Conservation (phyloP, 2,797 vertebrate species). For the Gadopsis marmoratus region DNA sequence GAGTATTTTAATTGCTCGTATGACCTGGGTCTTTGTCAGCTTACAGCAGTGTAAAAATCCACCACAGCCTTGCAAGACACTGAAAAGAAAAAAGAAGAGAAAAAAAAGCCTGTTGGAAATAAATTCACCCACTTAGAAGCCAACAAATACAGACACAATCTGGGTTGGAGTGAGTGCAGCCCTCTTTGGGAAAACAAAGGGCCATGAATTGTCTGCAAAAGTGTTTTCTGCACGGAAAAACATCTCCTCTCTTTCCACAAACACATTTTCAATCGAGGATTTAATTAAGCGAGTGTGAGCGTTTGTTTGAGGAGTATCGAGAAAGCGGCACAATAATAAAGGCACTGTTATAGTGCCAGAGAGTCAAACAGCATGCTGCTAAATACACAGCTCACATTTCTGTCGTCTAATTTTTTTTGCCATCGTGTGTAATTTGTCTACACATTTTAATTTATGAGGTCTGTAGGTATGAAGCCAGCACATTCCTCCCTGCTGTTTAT, state of each 20-base stretch:
- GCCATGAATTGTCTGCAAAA: constrained; percentile 65
- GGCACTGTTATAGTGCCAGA: constrained; percentile 53
- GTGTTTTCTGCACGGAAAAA: constrained; percentile 59
- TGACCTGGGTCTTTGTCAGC: constrained; percentile 59
- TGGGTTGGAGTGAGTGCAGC: constrained; percentile 54
- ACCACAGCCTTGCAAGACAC: constrained; percentile 42
- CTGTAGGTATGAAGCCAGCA: constrained; percentile 53
- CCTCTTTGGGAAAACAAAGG: constrained; percentile 67
- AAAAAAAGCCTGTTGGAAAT: constrained; percentile 60
- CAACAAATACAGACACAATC: constrained; percentile 73
- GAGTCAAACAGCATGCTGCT: constrained; percentile 64
- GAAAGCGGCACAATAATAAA: constrained; percentile 69
- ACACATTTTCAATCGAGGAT: constrained; percentile 75
- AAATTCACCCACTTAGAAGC: constrained; percentile 57
- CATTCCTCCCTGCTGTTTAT: constrained; percentile 58
- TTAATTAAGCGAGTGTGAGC: constrained; percentile 77
- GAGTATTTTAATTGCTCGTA: constrained; percentile 58
- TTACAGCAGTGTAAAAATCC: constrained; percentile 53
- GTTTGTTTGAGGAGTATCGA: constrained; percentile 72
- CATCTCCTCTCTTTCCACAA: constrained; percentile 79
- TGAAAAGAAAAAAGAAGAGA: constrained; percentile 28
- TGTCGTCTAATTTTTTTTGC: constrained; percentile 52
- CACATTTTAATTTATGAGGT: constrained; percentile 70
- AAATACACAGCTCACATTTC: constrained; percentile 77
- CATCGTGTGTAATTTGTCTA: constrained; percentile 66